Evolutionary conservation across 2,888 invertebrate genomes (phyloP), one percentile per base, ranked within the genome.

Genomic region (Spilosoma lubricipeda): DNA sequence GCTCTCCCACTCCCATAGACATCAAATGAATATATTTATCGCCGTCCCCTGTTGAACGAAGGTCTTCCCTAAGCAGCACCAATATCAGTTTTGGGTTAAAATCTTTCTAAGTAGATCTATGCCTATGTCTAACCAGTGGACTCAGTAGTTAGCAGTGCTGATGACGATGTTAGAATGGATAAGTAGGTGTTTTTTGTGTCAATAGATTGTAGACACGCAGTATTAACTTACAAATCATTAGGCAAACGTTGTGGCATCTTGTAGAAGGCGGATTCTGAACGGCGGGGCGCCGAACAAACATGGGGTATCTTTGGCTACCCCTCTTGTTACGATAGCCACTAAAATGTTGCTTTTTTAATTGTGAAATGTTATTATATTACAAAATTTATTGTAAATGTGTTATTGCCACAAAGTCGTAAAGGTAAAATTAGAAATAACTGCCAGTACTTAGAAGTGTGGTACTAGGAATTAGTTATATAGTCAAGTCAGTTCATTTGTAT

Each of bases 181-280:
- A 59, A 33, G n/a, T 39, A 18, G n/a, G 30, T 27, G 9, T 3
- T 13, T 59, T 70, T 73, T 73, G 71, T 36, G 68, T 36, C 71
- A 71, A 77, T 74, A 68, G 63, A 71, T 74, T 69, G 67, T 72
- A 74, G 71, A 73, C 76, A 77, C 67, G 73, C 73, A 42, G 75
- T 81, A 80, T 86, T 84, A 86, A 81, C 81, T 86, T 80, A 80
- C 82, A 86, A 83, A 84, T 85, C 82, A 85, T 84, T 82, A 84
- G 78, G 69, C 83, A 83, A 83, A 85, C 82, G 82, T 77, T 75
- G 77, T 75, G 80, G 81, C 77, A 82, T 83, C 87, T 85, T 85
- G 87, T 88, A 82, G 84, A 80, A 83, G 81, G 82, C 72, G 76
- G 84, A 82, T 81, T 83, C 82, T 23, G 79, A 80, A 77, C 77